Base-by-base conservation (phyloP, 2,113 vertebrate genomes). In the human region DNA sequence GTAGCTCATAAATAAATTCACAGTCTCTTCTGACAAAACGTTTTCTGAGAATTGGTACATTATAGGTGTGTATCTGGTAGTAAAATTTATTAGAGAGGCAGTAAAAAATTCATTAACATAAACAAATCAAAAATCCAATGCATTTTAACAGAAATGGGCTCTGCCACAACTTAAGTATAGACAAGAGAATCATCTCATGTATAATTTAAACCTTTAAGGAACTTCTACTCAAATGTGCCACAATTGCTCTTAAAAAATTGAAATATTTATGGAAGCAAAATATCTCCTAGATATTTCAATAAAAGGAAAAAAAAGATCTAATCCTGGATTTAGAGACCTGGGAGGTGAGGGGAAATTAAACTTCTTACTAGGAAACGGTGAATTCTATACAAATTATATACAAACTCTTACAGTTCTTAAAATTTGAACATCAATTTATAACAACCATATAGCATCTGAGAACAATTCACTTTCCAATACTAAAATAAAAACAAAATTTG, bases 41-140 rank as follows among this genome's bases (percentile, higher is more conserved):
- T 97, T 98, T 98, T 97, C 94, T 97, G 35, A 98, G 97, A 98
- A 98, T 98, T 88, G 96, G 97, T 96, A 98, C 98, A 98, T 98
- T 98, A 97, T 97, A 98, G 96, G 38, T 97, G 43, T 92, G 86
- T 61, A n/a, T 40, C 83, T 98, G 98, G 92, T 98, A 98, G 97
- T 96, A 87, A 97, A 98, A 98, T 98, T 98, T 97, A 98, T 97
- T 94, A 64, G 79, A 87, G 96, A 98, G 96, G 89, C 81, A 95
- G 96, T 98, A 96, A 97, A 98, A 98, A 88, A 98, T 98, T 98
- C 94, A 98, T 98, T 98, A 98, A 96, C 94, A 97, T 98, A 98
- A 98, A 98, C 93, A 98, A 97, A 87, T 96, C 89, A 97, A 98
- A 97, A 95, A 94, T 97, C 93, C 81, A 98, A 98, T 97, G 90